Evolutionary conservation across 2,113 vertebrate species (phyloP).

Genomic region (Thunnus maccoyii): DNA sequence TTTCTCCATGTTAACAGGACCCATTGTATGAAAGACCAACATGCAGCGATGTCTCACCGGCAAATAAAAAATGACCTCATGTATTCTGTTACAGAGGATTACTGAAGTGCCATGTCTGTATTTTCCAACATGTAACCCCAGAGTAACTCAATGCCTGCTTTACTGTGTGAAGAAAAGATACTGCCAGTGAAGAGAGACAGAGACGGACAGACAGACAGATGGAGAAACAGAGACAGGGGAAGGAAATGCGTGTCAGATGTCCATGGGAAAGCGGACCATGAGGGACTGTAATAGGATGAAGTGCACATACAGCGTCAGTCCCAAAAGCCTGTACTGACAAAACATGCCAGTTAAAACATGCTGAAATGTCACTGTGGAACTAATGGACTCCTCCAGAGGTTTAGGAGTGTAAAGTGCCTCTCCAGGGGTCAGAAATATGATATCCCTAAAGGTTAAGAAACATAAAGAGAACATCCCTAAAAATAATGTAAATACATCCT

Average conservation of each 20-base stretch:
- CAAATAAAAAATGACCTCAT: constrained; percentile 24
- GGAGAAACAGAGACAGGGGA: constrained; percentile 43
- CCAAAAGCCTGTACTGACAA: constrained; percentile 25
- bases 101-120: constrained; percentile 25
- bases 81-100: constrained; percentile 46
- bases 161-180: constrained; percentile 4
- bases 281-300: constrained; percentile 57
- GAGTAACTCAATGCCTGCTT: constrained; percentile 42
- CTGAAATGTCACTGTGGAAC: constrained; percentile 46
- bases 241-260: constrained; percentile 69
- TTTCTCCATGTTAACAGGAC: background rate
- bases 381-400: constrained; percentile 31
- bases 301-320: constrained; percentile 12
- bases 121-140: constrained; percentile 33
- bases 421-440: background rate
- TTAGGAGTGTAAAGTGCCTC: constrained; percentile 10
- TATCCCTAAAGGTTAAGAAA: background rate
- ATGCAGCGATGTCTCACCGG: background rate
- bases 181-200: background rate
- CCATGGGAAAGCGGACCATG: constrained; percentile 75
- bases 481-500: no score
- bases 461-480: background rate
- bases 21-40: constrained; percentile 18
- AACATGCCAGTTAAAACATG: constrained; percentile 44
- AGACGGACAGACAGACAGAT: constrained; percentile 24